These are phyloP conservation scores for Dipodomys spectabilis DNA, from an alignment of 2,113 vertebrate species.

Conservation along the genomic window DNA sequence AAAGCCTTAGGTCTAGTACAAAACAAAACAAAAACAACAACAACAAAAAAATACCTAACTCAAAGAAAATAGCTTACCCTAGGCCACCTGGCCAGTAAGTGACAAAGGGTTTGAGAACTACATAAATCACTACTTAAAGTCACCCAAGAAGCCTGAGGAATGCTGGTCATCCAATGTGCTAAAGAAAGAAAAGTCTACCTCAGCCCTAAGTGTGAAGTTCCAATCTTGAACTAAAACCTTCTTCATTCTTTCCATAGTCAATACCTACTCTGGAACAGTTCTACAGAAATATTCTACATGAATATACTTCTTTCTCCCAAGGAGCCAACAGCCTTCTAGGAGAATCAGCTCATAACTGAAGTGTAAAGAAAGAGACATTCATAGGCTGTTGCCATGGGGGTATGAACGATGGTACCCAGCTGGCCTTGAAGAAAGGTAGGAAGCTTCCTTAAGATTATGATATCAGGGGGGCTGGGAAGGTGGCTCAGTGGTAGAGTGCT, in stretches of 20 bases:
- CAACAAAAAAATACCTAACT: not conserved
- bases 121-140: not conserved
- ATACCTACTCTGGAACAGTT: not conserved
- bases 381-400: too few species aligned
- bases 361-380: not conserved
- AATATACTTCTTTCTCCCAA: not conserved
- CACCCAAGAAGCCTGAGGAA: not conserved
- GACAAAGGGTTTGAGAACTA: not conserved
- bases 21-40: not conserved
- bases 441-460: not conserved
- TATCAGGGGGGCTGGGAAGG: not conserved
- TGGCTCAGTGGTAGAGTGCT: too few species aligned
- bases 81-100: not conserved
- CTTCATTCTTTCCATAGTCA: not conserved
- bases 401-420: not conserved
- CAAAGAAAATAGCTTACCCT: not conserved
- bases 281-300: not conserved
- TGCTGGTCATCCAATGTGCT: not conserved
- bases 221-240: not conserved
- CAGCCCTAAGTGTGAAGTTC: not conserved
- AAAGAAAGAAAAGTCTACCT: not conserved
- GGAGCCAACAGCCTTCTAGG: not conserved
- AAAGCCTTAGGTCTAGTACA: too few species aligned
- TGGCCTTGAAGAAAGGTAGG: not conserved
- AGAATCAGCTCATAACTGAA: not conserved